Percentiles rank a stretch among this genome's conserved stretches.
These are phyloP conservation scores for Oikopleura dioica DNA, from an alignment of 23 tunicate genomes.

Conservation along the genomic window DNA sequence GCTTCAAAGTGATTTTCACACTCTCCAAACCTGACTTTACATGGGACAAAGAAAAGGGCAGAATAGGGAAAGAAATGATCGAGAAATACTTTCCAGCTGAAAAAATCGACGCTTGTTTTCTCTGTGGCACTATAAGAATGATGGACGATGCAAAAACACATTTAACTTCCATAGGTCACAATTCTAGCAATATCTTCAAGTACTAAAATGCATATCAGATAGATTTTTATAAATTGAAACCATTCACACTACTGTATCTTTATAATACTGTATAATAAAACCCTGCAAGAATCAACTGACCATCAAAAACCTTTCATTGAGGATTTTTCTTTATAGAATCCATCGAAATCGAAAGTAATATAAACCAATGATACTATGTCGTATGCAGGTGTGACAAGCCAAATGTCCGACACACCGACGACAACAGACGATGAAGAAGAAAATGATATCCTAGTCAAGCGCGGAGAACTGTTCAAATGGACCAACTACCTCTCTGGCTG, in stretches of 20 bases:
- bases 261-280: not conserved
- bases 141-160: not conserved
- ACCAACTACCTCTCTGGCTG: conserved; percentile 84
- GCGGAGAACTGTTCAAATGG: conserved; percentile 25
- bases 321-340: too few relatives aligned
- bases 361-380: too few relatives aligned
- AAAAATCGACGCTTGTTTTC: too few relatives aligned
- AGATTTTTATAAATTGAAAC: too few relatives aligned
- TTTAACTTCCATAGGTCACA: too few relatives aligned
- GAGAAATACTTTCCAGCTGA: too few relatives aligned
- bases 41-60: not conserved
- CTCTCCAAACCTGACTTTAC: not conserved
- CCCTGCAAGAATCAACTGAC: not conserved
- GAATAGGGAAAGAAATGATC: not conserved
- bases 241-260: too few relatives aligned
- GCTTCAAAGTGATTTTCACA: not conserved
- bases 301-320: not conserved
- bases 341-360: too few relatives aligned
- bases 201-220: too few relatives aligned
- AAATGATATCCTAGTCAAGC: not conserved
- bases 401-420: not conserved
- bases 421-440: not conserved
- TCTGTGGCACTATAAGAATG: too few relatives aligned
- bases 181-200: too few relatives aligned
- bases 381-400: too few relatives aligned